Evolutionary conservation across 2,888 invertebrate genomes (phyloP).

Genomic region (Perdita meconis): DNA sequence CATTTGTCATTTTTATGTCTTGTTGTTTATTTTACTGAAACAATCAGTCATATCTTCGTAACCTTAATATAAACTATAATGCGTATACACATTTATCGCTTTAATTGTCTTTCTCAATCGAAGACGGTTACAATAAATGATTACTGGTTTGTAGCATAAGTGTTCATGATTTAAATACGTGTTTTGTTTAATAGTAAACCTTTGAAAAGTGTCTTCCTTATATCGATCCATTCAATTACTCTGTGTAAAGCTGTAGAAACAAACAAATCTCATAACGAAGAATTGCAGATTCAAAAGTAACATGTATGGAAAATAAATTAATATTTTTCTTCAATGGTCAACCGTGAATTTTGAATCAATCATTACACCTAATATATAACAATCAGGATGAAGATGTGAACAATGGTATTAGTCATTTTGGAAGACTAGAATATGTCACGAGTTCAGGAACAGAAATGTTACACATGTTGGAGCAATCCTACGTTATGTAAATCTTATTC

Average conservation of each 20-base stretch:
- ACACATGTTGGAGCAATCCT: slow-evolving; percentile 65
- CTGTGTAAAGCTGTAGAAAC: not conserved
- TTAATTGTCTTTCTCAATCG: slow-evolving; percentile 72
- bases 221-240: slow-evolving; percentile 3
- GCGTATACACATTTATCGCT: slow-evolving; percentile 56
- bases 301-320: not conserved
- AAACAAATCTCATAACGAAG: slow-evolving; percentile 5
- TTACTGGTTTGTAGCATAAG: slow-evolving; percentile 73
- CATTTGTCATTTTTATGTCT: slow-evolving; percentile 81
- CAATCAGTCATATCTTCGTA: slow-evolving; percentile 78
- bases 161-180: slow-evolving; percentile 36
- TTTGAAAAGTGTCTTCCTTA: slow-evolving; percentile 11
- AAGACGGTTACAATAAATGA: slow-evolving; percentile 75
- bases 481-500: slow-evolving; percentile 53
- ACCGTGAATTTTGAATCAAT: not conserved
- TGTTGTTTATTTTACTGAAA: slow-evolving; percentile 80
- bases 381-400: not conserved
- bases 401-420: not conserved
- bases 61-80: slow-evolving; percentile 73
- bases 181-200: slow-evolving; percentile 26
- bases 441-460: slow-evolving; percentile 46
- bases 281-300: not conserved
- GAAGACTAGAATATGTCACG: slow-evolving; percentile 63
- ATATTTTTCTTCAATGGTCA: not conserved
- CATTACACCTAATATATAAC: not conserved